These are phyloP conservation scores for Crossaster papposus DNA, from an alignment of 53 echinoderm and acorn worm species.

Conservation along the genomic window DNA sequence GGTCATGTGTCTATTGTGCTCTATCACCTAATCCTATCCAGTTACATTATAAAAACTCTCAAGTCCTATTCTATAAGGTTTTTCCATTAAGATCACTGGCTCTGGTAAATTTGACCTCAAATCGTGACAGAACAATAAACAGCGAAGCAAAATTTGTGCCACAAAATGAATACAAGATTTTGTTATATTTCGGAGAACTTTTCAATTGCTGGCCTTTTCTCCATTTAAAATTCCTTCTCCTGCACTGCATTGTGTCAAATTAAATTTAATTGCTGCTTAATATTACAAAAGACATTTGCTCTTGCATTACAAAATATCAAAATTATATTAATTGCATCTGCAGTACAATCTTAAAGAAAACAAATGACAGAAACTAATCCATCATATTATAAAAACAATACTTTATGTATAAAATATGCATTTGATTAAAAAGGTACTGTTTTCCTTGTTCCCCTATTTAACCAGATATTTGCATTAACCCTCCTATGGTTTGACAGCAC, in stretches of 20 bases:
- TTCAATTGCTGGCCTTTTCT: background rate
- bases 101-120: too few species aligned
- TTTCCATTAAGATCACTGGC: too few species aligned
- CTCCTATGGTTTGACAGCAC: background rate
- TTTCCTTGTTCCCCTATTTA: background rate
- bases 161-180: background rate
- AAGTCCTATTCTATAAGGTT: too few species aligned
- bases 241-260: background rate
- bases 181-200: background rate
- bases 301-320: background rate
- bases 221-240: background rate
- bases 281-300: background rate
- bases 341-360: background rate
- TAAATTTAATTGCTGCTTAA: background rate
- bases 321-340: background rate
- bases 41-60: too few species aligned
- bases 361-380: background rate
- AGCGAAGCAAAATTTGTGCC: background rate
- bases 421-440: background rate
- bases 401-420: background rate
- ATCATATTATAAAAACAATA: background rate
- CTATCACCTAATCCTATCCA: too few species aligned
- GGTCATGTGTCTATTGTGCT: too few species aligned
- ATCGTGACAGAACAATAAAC: too few species aligned
- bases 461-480: background rate